Base-by-base conservation (phyloP, 1,140 invertebrate genomes). In the Hormaphis cornu region DNA sequence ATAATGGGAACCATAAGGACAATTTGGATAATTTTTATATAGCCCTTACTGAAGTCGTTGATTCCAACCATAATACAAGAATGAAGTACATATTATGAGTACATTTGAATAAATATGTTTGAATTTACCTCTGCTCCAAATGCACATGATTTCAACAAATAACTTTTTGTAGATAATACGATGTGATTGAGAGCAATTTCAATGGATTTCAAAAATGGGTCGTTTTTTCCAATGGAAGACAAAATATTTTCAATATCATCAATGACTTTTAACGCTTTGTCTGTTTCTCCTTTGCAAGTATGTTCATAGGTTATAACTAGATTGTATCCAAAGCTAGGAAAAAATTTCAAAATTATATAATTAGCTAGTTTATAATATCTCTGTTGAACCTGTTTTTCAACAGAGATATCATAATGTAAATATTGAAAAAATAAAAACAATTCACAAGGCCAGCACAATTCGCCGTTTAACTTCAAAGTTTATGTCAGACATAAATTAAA, bases 231-330 rank as follows among this genome's bases (percentile, higher is more conserved):
- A 18, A 63, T 48, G 18, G 26, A 48, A 7, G 18, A 30, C 14
- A 63, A 48, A 22, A 63, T 63, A 14, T 16, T 14, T 18, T 44
- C 42, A 22, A 46, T 63, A 30, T 63, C 59, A 14, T 8, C 2
- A 20, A 63, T 46, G 4, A 18, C 48, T 14, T 48, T 7, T 9
- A 63, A 46, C 8, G 59, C 59, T 30, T 46, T 18, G 1, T 33
- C 14, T 12, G 14, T 0, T 14, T 63, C 28, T 18, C 22, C 26
- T 63, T 63, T 33, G 10, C 3, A 1, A 44, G 33, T 33, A 30
- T 63, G 48, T 44, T 63, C 59, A 46, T 63, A 63, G 33, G 22
- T 46, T 30, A 63, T 63, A 14, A 63, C 59, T 28, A 63, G 18
- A 14, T 63, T 46, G 30, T 63, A 63, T 46, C 18, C 26, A 20